Evolutionary conservation across 2,888 invertebrate genomes (phyloP).

Genomic region (Drosophila lacicola): DNA sequence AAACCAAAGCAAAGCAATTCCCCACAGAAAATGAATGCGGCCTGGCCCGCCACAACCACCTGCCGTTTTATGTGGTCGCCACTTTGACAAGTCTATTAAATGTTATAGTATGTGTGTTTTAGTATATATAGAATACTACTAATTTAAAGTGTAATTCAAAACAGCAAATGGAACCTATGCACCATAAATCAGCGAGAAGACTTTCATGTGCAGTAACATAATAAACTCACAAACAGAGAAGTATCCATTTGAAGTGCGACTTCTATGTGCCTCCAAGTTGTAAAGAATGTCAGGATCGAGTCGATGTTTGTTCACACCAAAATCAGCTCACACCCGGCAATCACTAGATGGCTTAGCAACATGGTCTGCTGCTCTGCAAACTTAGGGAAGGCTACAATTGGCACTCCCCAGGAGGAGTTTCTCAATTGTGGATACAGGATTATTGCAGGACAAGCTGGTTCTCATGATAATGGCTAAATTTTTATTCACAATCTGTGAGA

Average conservation of each 20-base stretch:
- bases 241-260: constrained; percentile 31
- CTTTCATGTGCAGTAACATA: constrained; percentile 37
- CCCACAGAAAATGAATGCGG: constrained; percentile 60
- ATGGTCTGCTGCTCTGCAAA: no score
- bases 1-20: constrained; percentile 45
- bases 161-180: constrained; percentile 18
- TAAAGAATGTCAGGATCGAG: background rate
- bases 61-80: constrained; percentile 41
- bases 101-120: constrained; percentile 11
- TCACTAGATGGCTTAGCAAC: background rate
- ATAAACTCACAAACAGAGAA: constrained; percentile 42
- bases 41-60: constrained; percentile 30
- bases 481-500: no score
- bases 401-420: no score
- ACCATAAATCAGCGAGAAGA: constrained; percentile 44
- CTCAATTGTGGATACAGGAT: no score
- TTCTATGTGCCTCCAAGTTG: constrained; percentile 25
- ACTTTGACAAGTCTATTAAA: constrained; percentile 55
- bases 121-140: background rate
- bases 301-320: background rate
- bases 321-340: constrained; percentile 4
- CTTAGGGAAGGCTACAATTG: no score
- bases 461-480: no score
- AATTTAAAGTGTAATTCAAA: constrained; percentile 16
- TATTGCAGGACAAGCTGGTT: no score